Percentiles rank a stretch among this genome's conserved stretches.
Conservation (phyloP, 2,797 vertebrate species). For the Fratercula arctica region DNA sequence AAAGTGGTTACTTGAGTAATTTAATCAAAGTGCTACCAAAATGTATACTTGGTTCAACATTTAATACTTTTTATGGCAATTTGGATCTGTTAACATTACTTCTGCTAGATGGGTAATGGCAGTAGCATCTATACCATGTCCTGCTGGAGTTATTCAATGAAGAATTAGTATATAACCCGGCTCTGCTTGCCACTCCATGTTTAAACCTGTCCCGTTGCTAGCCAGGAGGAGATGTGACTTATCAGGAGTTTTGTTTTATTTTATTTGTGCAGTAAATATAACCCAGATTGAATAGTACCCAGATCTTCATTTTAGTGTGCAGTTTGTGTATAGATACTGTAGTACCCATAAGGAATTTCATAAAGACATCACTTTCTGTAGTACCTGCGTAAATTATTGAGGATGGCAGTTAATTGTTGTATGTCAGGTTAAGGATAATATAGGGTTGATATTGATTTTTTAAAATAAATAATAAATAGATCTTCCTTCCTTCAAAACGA, state of each 20-base stretch:
- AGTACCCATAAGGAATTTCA: background rate
- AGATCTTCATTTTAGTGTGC: background rate
- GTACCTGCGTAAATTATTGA: background rate
- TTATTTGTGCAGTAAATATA: background rate
- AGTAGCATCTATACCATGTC: accelerated
- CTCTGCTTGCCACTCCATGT: background rate
- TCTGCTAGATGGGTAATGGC: background rate
- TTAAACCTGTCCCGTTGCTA: background rate
- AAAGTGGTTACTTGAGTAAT: background rate
- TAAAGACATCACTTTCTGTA: background rate
- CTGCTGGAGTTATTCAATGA: background rate
- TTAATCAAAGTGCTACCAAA: background rate
- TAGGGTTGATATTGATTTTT: background rate
- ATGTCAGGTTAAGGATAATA: background rate
- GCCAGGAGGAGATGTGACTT: background rate
- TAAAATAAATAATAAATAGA: background rate
- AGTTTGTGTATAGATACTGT: background rate
- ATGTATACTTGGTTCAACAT: background rate
- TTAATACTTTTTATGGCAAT: background rate
- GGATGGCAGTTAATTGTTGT: background rate
- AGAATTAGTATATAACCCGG: background rate
- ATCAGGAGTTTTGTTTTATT: background rate
- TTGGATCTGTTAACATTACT: background rate
- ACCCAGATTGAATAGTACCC: background rate
- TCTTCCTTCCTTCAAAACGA: background rate